phyloP scores from a whole-genome alignment of 2,797 vertebrate species.

The Schizopygopsis malacanthus region DNA sequence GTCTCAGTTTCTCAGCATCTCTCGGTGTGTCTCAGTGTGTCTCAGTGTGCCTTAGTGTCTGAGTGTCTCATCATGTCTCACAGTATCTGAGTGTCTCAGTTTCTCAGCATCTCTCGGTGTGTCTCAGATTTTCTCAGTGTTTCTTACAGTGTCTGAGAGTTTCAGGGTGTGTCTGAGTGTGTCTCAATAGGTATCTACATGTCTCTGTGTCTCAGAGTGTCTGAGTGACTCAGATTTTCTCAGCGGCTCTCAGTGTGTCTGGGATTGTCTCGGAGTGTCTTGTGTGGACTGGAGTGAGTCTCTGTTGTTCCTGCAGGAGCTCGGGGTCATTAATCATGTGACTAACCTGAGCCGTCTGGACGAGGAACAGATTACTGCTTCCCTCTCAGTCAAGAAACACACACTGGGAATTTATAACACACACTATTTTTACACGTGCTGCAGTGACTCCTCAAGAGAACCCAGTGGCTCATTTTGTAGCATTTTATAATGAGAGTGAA shows the following conservation, averaged over 20 bases:
- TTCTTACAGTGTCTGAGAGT: too few relatives aligned
- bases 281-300: not conserved
- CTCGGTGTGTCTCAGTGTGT: too few relatives aligned
- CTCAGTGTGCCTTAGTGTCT: too few relatives aligned
- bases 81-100: too few relatives aligned
- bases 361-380: slow-evolving; percentile 10
- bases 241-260: too few relatives aligned
- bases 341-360: not conserved
- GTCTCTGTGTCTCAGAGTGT: not conserved
- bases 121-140: too few relatives aligned
- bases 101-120: too few relatives aligned
- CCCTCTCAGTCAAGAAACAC: slow-evolving; percentile 25
- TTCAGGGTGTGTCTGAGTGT: too few relatives aligned
- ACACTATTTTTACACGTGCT: not conserved
- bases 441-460: not conserved
- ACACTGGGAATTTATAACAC: slow-evolving; percentile 11
- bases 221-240: not conserved
- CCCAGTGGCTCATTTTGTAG: not conserved
- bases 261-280: not conserved
- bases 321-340: not conserved
- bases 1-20: too few relatives aligned
- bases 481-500: not conserved
- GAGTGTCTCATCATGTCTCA: too few relatives aligned
- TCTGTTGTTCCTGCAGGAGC: not conserved
- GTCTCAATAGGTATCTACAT: too few relatives aligned